Conservation (phyloP, 2,888 invertebrate genomes). For the Euproctis similis region DNA sequence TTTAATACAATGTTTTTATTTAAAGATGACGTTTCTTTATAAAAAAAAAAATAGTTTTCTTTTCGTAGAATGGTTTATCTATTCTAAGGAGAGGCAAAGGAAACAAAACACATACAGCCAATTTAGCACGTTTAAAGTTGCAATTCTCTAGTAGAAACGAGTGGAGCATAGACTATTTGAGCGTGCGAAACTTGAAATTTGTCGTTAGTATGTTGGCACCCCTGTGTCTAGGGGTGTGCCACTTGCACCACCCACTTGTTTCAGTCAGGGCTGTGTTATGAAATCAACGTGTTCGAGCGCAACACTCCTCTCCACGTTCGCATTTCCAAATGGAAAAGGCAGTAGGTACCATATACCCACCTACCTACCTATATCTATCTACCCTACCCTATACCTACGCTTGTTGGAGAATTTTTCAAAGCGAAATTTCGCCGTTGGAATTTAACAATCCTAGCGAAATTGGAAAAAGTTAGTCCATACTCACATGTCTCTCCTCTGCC, state of each 20-base stretch:
- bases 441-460: constrained; percentile 51
- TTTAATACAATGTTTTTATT: neutral
- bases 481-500: constrained; percentile 72
- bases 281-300: constrained; percentile 75
- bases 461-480: constrained; percentile 58
- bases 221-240: constrained; percentile 42
- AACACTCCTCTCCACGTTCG: constrained; percentile 57
- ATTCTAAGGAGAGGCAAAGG: no score
- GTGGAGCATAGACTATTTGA: constrained; percentile 5
- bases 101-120: no score
- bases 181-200: constrained; percentile 4
- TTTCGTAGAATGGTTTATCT: no score
- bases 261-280: constrained; percentile 68
- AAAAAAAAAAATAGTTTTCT: no score
- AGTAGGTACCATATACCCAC: no score
- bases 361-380: no score
- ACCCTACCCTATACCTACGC: no score
- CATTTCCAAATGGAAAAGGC: constrained; percentile 68
- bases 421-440: constrained; percentile 49
- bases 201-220: constrained; percentile 22
- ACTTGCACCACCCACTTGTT: constrained; percentile 72
- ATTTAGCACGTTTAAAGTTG: no score
- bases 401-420: constrained; percentile 59
- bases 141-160: no score
- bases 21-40: no score